phyloP scores from a whole-genome alignment of 2,113 vertebrate species.

The Cyanistes caeruleus region DNA sequence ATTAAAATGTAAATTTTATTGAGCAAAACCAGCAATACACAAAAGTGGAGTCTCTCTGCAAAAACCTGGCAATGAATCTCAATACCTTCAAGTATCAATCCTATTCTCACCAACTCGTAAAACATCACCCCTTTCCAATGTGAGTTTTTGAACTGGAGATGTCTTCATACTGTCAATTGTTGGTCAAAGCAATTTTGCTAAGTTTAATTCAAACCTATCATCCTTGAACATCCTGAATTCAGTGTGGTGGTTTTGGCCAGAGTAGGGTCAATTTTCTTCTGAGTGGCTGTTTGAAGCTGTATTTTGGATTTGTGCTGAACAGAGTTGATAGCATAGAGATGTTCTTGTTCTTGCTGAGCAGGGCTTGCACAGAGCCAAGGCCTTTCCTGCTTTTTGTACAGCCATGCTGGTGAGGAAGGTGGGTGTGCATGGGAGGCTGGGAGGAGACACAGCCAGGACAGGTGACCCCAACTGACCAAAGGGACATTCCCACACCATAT shows the following conservation, averaged over 20 bases:
- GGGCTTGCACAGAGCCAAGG: background rate
- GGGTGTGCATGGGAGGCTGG: rapidly evolving
- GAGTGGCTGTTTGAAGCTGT: rapidly evolving
- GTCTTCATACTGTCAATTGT: background rate
- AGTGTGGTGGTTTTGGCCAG: background rate
- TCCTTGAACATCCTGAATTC: background rate
- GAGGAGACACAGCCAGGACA: background rate
- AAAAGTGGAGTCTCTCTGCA: background rate
- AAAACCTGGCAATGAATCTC: background rate
- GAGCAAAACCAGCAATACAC: background rate
- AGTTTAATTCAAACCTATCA: background rate
- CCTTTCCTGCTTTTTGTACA: rapidly evolving
- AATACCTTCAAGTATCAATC: background rate
- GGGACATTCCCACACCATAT: background rate
- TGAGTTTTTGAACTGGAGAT: background rate
- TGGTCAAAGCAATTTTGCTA: background rate
- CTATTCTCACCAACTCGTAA: background rate
- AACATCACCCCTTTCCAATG: background rate
- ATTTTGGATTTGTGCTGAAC: background rate
- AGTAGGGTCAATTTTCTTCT: background rate
- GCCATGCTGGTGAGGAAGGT: rapidly evolving
- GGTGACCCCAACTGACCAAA: background rate
- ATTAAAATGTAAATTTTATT: conserved; percentile 59
- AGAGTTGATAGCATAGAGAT: background rate
- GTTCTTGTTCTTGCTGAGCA: background rate